Conservation (phyloP, 2,113 vertebrate genomes). For the Aramus guarauna region DNA sequence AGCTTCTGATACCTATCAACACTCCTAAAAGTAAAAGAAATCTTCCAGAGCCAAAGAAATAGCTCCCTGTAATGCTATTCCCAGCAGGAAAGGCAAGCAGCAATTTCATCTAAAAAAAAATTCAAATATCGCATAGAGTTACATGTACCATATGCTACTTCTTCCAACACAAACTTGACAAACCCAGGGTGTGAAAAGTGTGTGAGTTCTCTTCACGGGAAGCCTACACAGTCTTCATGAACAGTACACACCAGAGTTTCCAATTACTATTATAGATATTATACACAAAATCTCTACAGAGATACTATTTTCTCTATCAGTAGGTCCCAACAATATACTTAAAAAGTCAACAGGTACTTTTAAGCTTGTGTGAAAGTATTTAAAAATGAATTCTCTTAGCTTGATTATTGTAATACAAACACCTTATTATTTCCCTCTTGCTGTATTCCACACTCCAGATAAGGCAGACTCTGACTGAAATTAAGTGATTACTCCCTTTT, state of each 20-base stretch:
- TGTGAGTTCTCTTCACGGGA: not conserved
- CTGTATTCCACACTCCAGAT: not conserved
- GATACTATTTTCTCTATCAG: not conserved
- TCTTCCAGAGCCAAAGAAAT: not conserved
- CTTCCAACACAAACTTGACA: constrained; percentile 52
- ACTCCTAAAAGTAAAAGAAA: not conserved
- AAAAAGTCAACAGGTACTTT: not conserved
- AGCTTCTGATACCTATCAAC: not conserved
- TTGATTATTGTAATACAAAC: not conserved
- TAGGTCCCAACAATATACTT: not conserved
- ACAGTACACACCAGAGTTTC: not conserved
- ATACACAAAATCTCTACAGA: not conserved
- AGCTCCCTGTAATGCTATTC: not conserved
- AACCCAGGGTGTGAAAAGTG: constrained; percentile 52
- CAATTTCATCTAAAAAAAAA: not conserved
- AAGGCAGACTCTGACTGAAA: not conserved
- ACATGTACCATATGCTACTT: constrained; percentile 55
- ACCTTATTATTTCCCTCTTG: not conserved
- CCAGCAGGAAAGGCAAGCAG: not conserved
- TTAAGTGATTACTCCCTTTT: not conserved
- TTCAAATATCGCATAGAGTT: not conserved
- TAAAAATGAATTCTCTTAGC: not conserved
- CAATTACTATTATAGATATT: not conserved
- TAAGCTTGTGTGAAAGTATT: not conserved
- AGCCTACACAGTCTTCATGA: constrained; percentile 1